Conservation (phyloP, 1,140 invertebrate species). For the Bombus turneri region DNA sequence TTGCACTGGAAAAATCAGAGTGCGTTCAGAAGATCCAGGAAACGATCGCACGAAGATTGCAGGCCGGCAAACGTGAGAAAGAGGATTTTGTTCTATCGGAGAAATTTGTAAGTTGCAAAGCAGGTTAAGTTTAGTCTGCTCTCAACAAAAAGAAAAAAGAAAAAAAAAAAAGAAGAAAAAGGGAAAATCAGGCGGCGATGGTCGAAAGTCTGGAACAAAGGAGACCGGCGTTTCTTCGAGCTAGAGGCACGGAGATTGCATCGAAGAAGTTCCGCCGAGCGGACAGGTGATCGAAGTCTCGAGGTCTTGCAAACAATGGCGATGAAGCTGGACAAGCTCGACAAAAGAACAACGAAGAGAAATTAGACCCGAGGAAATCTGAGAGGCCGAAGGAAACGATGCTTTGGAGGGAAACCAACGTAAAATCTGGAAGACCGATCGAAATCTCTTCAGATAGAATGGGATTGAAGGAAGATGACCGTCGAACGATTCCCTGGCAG, state of each 20-base stretch:
- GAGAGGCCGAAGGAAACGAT: not conserved
- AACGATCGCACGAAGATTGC: not conserved
- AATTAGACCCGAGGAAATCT: not conserved
- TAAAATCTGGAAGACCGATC: not conserved
- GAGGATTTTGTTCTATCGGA: not conserved
- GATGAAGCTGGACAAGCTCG: not conserved
- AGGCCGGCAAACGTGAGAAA: not conserved
- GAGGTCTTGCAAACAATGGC: not conserved
- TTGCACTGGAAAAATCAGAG: not conserved
- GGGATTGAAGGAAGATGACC: not conserved
- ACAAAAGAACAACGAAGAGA: too few relatives aligned
- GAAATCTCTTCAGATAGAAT: not conserved
- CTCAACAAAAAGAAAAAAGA: not conserved
- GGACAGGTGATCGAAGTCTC: constrained; percentile 6
- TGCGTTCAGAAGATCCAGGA: not conserved
- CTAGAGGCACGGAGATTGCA: not conserved
- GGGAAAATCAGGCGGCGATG: not conserved
- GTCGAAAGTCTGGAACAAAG: not conserved
- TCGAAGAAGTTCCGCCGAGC: not conserved
- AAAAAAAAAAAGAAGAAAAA: not conserved
- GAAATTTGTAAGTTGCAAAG: not conserved
- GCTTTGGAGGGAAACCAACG: not conserved
- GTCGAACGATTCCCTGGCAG: not conserved
- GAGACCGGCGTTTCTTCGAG: not conserved
- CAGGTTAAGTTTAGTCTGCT: too few relatives aligned